Base-by-base conservation (phyloP, 2,797 vertebrate species). In the Cuniculus paca region DNA sequence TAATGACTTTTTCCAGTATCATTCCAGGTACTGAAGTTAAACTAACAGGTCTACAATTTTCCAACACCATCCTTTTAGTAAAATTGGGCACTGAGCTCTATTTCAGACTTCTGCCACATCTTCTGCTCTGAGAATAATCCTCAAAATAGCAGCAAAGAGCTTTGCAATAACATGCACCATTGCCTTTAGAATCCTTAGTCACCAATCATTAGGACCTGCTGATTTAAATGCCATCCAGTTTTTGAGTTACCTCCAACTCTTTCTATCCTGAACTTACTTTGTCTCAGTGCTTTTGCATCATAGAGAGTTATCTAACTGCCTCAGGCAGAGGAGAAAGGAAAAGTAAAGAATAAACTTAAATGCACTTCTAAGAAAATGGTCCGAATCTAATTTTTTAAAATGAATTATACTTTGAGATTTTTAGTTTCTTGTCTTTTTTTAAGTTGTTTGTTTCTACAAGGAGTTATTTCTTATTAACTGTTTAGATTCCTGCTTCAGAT, bases 111-210 rank as follows among this genome's bases (percentile, higher is more conserved):
- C 61, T 88, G 79, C 65, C 61, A 90, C 39, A 89, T 90, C 54
- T 80, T 50, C 31, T 70, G 54, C 88, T 91, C 91, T 91, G 68
- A 96, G 26, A 36, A 95, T 65, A 82, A 92, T 97, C 60, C 94
- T 97, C 74, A 95, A 97, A 97, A 97, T 95, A 97, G 90, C 88
- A 95, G 75, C 88, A 88, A 94, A 95, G 60, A 96, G 56, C 74
- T 97, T 94, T 95, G 90, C 56, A 97, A 90, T 95, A 95, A 77
- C 90, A 97, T 86, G 92, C 90, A 96, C 74, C 95, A 90, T 94
- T 97, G 82, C 82, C 48, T 96, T 96, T 96, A 90, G 74, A 90
- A 88, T 88, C 54, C 60, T 96, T 90, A 95, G 88, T 97, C 61
- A 63, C 89, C 75, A 72, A 75, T 92, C 96, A 94, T 96, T 91